Base-by-base conservation (phyloP, 2,888 invertebrate species). In the Rosalia funebris region DNA sequence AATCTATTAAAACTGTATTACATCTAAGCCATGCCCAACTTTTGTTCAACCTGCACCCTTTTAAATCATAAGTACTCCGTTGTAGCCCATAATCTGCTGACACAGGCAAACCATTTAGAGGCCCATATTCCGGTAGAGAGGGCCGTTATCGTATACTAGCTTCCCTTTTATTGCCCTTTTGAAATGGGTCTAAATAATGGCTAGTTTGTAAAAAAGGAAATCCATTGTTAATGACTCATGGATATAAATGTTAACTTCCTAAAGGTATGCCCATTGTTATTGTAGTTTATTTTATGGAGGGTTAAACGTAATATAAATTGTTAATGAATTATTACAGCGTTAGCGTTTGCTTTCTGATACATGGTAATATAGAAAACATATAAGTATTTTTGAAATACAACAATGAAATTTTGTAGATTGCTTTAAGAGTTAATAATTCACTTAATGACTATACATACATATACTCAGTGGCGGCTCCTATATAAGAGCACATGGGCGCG, bases 1-100 rank as follows among this genome's bases (percentile, higher is more conserved):
- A 66, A 66, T 58, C 63, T 63, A 66, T 66, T 66, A 66, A 66
- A 58, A 61, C 61, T 57, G 59, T 54, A 57, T 63, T 66, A 66
- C 58, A 66, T 66, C 61, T 58, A n/a, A 17, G 20, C 39, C 25
- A 14, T 14, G 25, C 39, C 25, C 12, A 37, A 39, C 9, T 25
- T 50, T 12, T 14, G 11, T 39, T 25, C 25, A 25, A 19, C 36
- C 25, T 9, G 12, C 10, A 25, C 31, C 39, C 50, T 39, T 50
- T 25, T 50, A 50, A 39, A 50, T 50, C 39, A 50, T 50, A 50
- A 50, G 50, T 34, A 39, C 37, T 14, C 10, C 15, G 39, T 10
- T 39, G 36, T 36, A 14, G 25, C 25, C 50, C 19, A 14, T 20
- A 50, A 50, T 39, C 9, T 39, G 39, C 50, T 50, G 50, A 50